These are phyloP conservation scores for Neopipo cinnamomea DNA, from an alignment of 2,113 vertebrate genomes.

Conservation along the genomic window DNA sequence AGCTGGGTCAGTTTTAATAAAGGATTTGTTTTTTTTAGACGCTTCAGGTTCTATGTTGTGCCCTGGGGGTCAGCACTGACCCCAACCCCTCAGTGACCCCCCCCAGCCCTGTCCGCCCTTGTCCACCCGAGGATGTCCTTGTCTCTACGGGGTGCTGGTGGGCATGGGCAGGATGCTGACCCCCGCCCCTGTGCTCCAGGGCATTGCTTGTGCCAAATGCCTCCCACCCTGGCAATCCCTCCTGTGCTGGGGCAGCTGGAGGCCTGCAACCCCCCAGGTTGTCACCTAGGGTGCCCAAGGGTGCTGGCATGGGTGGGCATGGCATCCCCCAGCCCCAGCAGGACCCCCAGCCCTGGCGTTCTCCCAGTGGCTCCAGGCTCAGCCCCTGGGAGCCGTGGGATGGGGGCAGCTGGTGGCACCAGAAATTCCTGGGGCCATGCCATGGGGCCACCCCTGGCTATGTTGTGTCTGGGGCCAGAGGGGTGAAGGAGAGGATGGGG, in stretches of 20 bases:
- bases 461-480: neutral
- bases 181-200: rapidly evolving
- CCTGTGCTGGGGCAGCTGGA: neutral
- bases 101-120: neutral
- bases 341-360: neutral
- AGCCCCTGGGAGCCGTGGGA: neutral
- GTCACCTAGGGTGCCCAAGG: neutral
- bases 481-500: rapidly evolving
- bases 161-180: neutral
- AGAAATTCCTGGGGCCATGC: neutral
- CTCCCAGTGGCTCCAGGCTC: neutral
- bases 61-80: rapidly evolving
- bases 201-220: neutral
- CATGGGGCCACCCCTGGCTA: neutral
- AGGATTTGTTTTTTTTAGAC: slow-evolving; percentile 5
- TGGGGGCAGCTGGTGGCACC: neutral
- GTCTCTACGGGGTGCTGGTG: neutral
- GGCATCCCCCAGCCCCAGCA: neutral
- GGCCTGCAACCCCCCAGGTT: neutral
- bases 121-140: neutral
- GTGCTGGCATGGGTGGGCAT: neutral
- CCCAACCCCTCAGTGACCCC: neutral
- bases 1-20: slow-evolving; percentile 12
- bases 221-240: neutral
- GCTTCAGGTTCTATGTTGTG: neutral